Percentiles rank a stretch among this genome's conserved stretches.
These are phyloP conservation scores for Albula glossodonta DNA, from an alignment of 2,113 vertebrate genomes.

Conservation along the genomic window DNA sequence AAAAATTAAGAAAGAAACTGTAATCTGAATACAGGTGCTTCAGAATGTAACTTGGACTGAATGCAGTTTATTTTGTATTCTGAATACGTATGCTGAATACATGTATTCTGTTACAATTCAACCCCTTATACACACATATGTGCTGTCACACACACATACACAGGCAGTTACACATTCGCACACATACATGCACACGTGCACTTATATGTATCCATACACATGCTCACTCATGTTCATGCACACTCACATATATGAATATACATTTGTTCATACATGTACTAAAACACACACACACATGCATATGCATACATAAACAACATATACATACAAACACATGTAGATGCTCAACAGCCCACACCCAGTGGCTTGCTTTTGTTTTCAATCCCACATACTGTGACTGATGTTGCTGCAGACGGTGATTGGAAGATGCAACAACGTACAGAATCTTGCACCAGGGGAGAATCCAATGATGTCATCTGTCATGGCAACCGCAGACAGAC, in stretches of 20 bases:
- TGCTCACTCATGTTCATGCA: not conserved
- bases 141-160: not conserved
- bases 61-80: too few species aligned
- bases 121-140: too few species aligned
- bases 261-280: not conserved
- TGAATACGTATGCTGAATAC: too few species aligned
- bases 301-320: not conserved
- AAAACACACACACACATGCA: not conserved
- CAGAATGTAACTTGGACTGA: too few species aligned
- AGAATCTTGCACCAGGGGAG: slow-evolving; percentile 39
- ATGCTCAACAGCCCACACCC: too few species aligned
- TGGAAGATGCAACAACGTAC: slow-evolving; percentile 24
- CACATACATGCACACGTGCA: not conserved
- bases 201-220: slow-evolving; percentile 16
- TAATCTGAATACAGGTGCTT: too few species aligned
- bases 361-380: not conserved
- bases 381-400: not conserved
- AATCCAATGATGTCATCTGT: slow-evolving; percentile 52
- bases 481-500: slow-evolving; percentile 39
- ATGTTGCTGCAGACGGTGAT: slow-evolving; percentile 22
- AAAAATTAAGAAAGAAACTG: too few species aligned
- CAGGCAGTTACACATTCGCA: not conserved
- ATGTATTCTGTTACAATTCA: too few species aligned
- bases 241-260: not conserved
- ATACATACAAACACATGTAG: not conserved